A percentile compares a stretch with the other conserved stretches of the same genome.
Conservation (phyloP, 2,888 invertebrate species). For the Encarsia formosa region DNA sequence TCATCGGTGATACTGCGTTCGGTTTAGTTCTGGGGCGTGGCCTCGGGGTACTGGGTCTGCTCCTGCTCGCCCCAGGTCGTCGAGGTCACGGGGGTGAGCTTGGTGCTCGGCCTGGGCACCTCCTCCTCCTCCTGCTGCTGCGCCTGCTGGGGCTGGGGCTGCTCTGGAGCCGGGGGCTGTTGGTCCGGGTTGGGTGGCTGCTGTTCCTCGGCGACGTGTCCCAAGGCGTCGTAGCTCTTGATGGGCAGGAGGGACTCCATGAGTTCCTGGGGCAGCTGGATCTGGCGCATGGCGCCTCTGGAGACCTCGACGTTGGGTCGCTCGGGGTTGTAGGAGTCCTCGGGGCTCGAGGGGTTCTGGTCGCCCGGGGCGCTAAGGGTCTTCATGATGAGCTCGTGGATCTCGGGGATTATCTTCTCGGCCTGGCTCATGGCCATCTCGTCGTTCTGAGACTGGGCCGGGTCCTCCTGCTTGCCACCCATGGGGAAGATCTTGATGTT, state of each 20-base stretch:
- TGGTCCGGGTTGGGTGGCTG: neutral
- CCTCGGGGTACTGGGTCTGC: constrained; percentile 3
- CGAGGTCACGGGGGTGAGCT: constrained; percentile 18
- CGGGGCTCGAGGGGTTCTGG: constrained; percentile 5
- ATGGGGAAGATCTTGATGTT: constrained; percentile 20
- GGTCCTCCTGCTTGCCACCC: constrained; percentile 6
- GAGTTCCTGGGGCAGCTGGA: constrained; percentile 13
- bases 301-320: constrained; percentile 16
- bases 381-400: constrained; percentile 22
- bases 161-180: neutral
- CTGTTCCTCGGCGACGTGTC: too few species aligned
- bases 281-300: constrained; percentile 13
- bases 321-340: neutral
- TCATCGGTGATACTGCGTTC: too few species aligned
- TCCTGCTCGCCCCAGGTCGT: constrained; percentile 12
- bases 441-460: neutral
- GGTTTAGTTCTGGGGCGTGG: too few species aligned
- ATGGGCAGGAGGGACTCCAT: constrained; percentile 21
- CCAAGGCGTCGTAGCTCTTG: too few species aligned
- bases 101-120: constrained; percentile 18
- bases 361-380: constrained; percentile 16
- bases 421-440: constrained; percentile 6
- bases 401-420: constrained; percentile 17
- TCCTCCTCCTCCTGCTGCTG: neutral
- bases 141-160: neutral